Base-by-base conservation (phyloP, 2,888 invertebrate species). In the Chouioia cunea region DNA sequence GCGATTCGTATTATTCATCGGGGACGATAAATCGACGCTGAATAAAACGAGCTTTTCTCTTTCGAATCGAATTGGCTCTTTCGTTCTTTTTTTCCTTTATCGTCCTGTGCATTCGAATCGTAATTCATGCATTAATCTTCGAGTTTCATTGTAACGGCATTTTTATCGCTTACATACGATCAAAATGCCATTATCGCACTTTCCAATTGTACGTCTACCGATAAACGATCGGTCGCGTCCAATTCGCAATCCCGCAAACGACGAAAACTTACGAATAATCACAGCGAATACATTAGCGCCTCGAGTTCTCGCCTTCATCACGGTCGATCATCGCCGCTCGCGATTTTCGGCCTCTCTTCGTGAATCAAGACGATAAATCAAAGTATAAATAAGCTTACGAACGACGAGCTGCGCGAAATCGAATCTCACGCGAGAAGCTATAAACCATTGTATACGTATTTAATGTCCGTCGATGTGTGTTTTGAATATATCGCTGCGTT, bases 361-460 rank as follows among this genome's bases (percentile, higher is more conserved):
- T 56, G 84, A 36, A 85, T 85, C 84, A 10, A 36, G 36, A 82
- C 83, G 83, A 85, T 85, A 85, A 85, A 85, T 85, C 84, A 84
- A 82, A 77, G 80, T 80, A 83, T 83, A 85, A 85, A 85, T 85
- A 85, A 85, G 69, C 74, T 68, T 74, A 74, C 67, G 75, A n/a
- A 75, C 46, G 67, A 67, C 65, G 69, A 60, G 65, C 63, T 78
- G 81, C 81, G 36, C 27, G 27, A 6, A 79, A 82, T 83, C 82
- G 81, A 79, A 82, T 79, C 77, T 70, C 70, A 73, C 73, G 27
- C 6, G 27, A 3, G 70, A 47, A 52, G 73, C 73, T 73, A 73
- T 73, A 73, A 73, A 73, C 65, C 66, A 69, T 63, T 62, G 65
- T 58, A 12, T n/a, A 4, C 46, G 56, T 60, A 16, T 47, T 57